Conservation (phyloP, 2,888 invertebrate genomes). For the Thecocarcelia acutangulata region DNA sequence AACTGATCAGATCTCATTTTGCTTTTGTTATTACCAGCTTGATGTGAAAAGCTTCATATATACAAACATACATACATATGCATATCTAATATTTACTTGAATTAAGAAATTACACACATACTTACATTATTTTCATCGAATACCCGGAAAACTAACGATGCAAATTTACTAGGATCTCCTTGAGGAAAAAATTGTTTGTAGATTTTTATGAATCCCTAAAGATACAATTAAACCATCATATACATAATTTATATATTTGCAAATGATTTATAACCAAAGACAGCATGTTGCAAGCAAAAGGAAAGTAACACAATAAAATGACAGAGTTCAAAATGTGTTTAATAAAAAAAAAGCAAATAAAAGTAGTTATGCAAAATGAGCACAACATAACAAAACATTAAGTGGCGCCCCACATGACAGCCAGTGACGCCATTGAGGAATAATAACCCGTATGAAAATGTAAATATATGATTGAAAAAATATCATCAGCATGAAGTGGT, state of each 20-base stretch:
- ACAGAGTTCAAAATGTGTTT: conserved; percentile 6
- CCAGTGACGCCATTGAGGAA: conserved; percentile 58
- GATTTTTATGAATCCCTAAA: conserved; percentile 98
- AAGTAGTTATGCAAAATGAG: conserved; percentile 57
- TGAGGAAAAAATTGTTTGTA: conserved; percentile 99
- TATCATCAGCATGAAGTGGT: conserved; percentile 15
- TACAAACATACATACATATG: not conserved
- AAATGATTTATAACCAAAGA: conserved; percentile 42
- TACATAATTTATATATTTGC: conserved; percentile 25
- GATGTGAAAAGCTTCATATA: too few relatives aligned
- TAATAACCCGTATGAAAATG: conserved; percentile 42
- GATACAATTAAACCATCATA: conserved; percentile 28
- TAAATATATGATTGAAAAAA: conserved; percentile 21
- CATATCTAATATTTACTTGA: too few relatives aligned
- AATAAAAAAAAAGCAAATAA: not conserved
- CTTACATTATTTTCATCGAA: conserved; percentile 99
- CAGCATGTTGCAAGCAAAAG: conserved; percentile 13
- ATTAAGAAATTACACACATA: conserved; percentile 73
- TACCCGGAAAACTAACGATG: conserved; percentile 98
- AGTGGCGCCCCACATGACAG: conserved; percentile 65
- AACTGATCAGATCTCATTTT: too few relatives aligned
- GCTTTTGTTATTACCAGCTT: too few relatives aligned
- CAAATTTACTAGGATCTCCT: conserved; percentile 99
- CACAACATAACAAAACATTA: conserved; percentile 57
- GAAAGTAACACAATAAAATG: not conserved